Evolutionary conservation across 1,140 invertebrate species (phyloP).

Genomic region (Sitobion miscanthi): DNA sequence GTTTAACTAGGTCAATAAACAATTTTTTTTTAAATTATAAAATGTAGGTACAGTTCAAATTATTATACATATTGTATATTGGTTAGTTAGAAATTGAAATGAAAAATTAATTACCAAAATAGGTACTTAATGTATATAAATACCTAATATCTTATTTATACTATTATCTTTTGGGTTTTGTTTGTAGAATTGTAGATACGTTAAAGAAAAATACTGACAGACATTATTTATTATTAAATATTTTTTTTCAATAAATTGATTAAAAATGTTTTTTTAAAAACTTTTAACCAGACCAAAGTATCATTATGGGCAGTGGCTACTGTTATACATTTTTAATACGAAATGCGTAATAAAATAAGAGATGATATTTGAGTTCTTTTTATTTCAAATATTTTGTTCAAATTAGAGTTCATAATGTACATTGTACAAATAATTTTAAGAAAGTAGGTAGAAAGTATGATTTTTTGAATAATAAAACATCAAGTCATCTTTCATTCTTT

Average conservation of each 20-base stretch:
- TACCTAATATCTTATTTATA: neutral
- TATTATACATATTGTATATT: neutral
- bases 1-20: neutral
- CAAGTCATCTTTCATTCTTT: neutral
- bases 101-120: too few species aligned
- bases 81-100: too few species aligned
- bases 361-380: neutral
- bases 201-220: neutral
- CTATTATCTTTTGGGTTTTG: neutral
- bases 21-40: neutral
- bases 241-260: neutral
- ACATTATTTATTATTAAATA: neutral
- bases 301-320: neutral
- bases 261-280: neutral
- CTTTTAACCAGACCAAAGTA: neutral
- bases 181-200: neutral
- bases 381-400: neutral
- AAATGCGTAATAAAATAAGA: neutral
- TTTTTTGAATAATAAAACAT: neutral
- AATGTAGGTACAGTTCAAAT: neutral
- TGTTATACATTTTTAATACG: neutral
- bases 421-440: neutral
- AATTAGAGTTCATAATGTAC: neutral
- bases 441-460: neutral
- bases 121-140: too few species aligned